Evolutionary conservation across 23 tunicate species (phyloP).

Genomic region (Corella eumyota): DNA sequence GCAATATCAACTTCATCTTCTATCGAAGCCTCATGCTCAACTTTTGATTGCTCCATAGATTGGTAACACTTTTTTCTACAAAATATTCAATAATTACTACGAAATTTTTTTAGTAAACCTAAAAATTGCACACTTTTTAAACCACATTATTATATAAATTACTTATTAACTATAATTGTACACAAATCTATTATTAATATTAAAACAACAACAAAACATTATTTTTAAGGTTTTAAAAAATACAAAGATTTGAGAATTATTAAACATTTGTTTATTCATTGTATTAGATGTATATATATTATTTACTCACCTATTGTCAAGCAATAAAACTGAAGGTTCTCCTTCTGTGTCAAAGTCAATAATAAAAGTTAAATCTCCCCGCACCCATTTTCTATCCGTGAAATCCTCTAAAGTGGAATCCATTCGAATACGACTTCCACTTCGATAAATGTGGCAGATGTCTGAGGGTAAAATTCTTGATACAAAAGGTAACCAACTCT

Average conservation of each 20-base stretch:
- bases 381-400: conserved; percentile 63
- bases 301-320: conserved; percentile 85
- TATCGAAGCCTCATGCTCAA: conserved; percentile 50
- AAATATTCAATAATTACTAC: background rate
- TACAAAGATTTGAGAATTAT: too few species aligned
- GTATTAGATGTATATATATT: too few species aligned
- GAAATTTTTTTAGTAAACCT: too few species aligned
- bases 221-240: too few species aligned
- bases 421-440: conserved; percentile 51
- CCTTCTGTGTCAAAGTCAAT: conserved; percentile 41
- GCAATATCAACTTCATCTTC: conserved; percentile 59
- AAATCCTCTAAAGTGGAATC: conserved; percentile 90
- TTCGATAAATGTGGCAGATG: conserved; percentile 48
- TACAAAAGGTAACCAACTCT: conserved; percentile 91
- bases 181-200: too few species aligned
- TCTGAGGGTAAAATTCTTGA: conserved; percentile 83
- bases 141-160: too few species aligned
- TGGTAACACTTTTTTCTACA: conserved; percentile 41
- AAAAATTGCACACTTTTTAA: too few species aligned
- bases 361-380: conserved; percentile 63
- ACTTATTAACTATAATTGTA: too few species aligned
- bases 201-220: too few species aligned
- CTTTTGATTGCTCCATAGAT: conserved; percentile 23
- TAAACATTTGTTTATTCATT: too few species aligned
- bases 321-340: conserved; percentile 39